Evolutionary conservation across 2,888 invertebrate genomes (phyloP), one percentile per base, ranked within the genome.

Genomic region (Athalia rosae): DNA sequence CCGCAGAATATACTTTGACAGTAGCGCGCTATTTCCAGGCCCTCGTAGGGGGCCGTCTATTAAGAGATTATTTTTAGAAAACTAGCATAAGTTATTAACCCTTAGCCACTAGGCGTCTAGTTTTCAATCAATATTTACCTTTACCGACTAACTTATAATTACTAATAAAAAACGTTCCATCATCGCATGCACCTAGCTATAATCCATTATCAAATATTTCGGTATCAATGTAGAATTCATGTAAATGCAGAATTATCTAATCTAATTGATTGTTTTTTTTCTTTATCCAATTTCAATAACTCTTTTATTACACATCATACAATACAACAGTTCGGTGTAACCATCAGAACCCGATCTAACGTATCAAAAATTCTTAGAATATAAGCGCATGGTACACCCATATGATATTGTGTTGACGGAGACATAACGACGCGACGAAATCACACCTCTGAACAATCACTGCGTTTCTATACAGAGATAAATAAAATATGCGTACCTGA

Each of bases 81-180:
- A 81, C 79, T 80, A 7, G 28, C 81, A 79, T 79, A 85, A 85
- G 86, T 87, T 87, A 84, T 87, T 86, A 86, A 87, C 83, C 85
- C 84, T 82, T 79, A 11, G 79, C 62, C 56, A 58, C 66, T 58
- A 41, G 53, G 77, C 78, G 53, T 62, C 45, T 76, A 53, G 53
- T 53, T 53, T 8, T 53, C 9, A 11, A 53, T 53, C 53, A 53
- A n/a, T 8, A 53, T 4, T 53, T 4, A 53, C n/a, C 53, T 53
- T n/a, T 11, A 53, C 4, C n/a, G 9, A n/a, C n/a, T n/a, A 53
- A 53, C 53, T 53, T 53, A 8, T 53, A 53, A 53, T 53, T 53
- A 11, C 8, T 53, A 28, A 28, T 1, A 28, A 28, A 28, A 28
- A 28, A 28, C 2, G 28, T 28, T 28, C 28, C 28, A 28, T 28